Evolutionary conservation across 2,797 vertebrate genomes (phyloP), one percentile per base, ranked within the genome.

Genomic region (Emys orbicularis): DNA sequence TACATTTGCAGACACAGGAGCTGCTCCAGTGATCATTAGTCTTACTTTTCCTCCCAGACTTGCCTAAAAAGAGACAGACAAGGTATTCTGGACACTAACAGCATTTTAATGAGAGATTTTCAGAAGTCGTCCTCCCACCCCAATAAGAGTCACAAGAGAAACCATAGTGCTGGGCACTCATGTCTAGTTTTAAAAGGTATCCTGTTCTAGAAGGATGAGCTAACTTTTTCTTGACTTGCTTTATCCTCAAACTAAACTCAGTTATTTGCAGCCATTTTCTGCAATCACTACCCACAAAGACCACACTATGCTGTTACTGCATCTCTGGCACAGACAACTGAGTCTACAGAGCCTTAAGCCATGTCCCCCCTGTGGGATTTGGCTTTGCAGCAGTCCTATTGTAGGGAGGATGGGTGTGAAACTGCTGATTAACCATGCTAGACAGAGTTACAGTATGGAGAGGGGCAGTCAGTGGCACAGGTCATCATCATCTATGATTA

Each of bases 11-110:
- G 99, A 99, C 79, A 99, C 99, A 0, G 99, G 99, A 0, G 99
- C 99, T 0, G 99, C 99, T 96, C 99, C 99, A 3, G 99, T 99
- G 61, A 99, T 1, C 98, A 99, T 99, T 85, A 99, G 96, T 88
- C 98, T 98, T 90, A 99, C 99, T 25, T 95, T 98, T 52, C 99
- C 99, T 21, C 99, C 99, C 83, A 99, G 98, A 95, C 99, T 99
- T 54, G 98, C 98, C 99, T 99, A 90, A 92, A 79, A 97, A 92
- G 83, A 95, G 79, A 88, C 29, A 97, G 76, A 96, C 65, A 96
- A 92, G 68, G 89, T 80, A 96, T 88, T 92, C 87, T 79, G 68
- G 84, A 94, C 86, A 94, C 94, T 90, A 96, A 86, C 91, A 97
- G 65, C 82, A 91, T 90, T 97, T 96, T 65, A 94, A 89, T 96